These are phyloP conservation scores for Mormyrops boulengeri DNA, from an alignment of 2,797 vertebrate species.

Conservation along the genomic window DNA sequence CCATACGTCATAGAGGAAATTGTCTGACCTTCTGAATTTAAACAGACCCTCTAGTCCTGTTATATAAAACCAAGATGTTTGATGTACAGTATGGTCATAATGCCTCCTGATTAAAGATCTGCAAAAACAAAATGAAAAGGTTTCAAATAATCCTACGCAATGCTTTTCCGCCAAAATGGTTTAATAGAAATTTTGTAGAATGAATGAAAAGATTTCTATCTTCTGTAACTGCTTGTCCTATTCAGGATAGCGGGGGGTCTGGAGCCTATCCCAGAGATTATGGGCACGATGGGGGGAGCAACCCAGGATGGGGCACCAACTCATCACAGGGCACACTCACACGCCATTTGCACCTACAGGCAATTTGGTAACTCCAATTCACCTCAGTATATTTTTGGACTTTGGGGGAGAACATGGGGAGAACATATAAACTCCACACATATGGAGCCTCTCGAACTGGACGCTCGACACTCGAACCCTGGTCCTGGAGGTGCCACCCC, in stretches of 20 bases:
- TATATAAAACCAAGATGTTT: not conserved
- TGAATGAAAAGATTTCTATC: not conserved
- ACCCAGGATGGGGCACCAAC: not conserved
- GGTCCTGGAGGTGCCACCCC: not conserved
- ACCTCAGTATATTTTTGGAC: not conserved
- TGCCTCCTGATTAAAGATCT: not conserved
- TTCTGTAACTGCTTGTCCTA: not conserved
- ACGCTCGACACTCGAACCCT: not conserved
- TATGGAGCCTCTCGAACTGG: not conserved
- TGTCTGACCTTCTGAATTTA: not conserved
- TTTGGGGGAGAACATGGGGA: not conserved
- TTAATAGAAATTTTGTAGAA: not conserved
- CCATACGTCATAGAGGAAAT: not conserved
- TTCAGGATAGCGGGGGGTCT: not conserved
- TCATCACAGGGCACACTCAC: not conserved
- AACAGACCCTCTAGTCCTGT: not conserved
- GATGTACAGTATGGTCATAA: not conserved
- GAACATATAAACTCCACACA: not conserved
- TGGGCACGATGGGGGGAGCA: not conserved
- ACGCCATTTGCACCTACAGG: not conserved
- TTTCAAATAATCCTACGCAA: not conserved
- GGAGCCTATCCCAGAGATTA: not conserved
- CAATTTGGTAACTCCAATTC: not conserved
- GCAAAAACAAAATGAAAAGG: not conserved
- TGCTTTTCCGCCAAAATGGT: not conserved